phyloP scores from a whole-genome alignment of 2,113 vertebrate genomes.

The Mormyrus lacerda region DNA sequence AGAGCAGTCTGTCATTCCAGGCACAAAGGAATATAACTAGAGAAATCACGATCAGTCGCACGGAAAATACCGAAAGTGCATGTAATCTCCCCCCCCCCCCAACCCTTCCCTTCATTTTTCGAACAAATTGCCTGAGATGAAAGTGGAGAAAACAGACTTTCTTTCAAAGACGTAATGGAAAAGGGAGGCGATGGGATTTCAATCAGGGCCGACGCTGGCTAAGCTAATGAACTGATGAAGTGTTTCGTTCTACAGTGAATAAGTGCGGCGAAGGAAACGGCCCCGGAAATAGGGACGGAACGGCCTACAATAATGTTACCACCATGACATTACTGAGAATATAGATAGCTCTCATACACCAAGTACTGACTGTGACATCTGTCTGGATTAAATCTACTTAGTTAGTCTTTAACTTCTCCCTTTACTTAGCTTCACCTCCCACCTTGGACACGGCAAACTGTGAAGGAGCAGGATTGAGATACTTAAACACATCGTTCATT shows the following conservation, averaged over 20 bases:
- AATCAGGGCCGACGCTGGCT: conserved; percentile 23
- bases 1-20: neutral
- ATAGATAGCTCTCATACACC: neutral
- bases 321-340: neutral
- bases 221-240: conserved; percentile 35
- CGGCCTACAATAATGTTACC: neutral
- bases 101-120: conserved; percentile 2
- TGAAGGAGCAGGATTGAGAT: neutral
- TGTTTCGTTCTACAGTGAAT: conserved; percentile 25
- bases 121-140: conserved; percentile 36
- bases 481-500: neutral
- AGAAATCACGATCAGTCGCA: conserved; percentile 30
- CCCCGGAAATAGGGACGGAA: neutral
- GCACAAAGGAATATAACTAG: neutral
- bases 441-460: neutral
- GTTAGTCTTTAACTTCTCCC: neutral
- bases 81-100: conserved; percentile 35
- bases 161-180: neutral
- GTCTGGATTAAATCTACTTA: neutral
- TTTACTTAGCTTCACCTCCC: neutral
- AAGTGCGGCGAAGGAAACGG: conserved; percentile 7
- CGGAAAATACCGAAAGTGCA: conserved; percentile 18
- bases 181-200: conserved; percentile 30
- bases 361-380: neutral
- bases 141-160: conserved; percentile 33